Base-by-base conservation (phyloP, 2,888 invertebrate genomes). In the Tetragnatha montana region DNA sequence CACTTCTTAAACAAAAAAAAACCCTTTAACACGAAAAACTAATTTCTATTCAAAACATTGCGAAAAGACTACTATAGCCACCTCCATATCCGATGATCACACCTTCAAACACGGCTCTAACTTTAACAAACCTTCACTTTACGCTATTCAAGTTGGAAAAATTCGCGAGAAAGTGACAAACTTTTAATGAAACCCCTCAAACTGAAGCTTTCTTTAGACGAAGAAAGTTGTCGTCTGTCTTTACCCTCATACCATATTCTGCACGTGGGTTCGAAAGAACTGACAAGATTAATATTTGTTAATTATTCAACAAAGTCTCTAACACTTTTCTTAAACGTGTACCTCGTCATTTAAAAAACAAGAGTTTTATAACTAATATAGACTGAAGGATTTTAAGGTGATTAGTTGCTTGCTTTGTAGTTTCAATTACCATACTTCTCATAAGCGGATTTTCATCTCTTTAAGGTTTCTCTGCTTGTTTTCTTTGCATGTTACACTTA, bases 271-370 rank as follows among this genome's bases (percentile, higher is more conserved):
- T 50, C 19, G 50, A 76, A 76, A 76, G 76, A 50, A 76, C n/a
- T 50, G 76, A 50, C n/a, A 76, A 76, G 50, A 76, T 50, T 76
- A 76, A 76, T 76, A 76, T 76, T 76, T 50, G 50, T 50, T 76
- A 49, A 76, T 19, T 50, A 76, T 76, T 76, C 76, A 50, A 76
- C 76, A 76, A 50, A 76, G 49, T 19, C 50, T 76, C 49, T 14
- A 47, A 50, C 76, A 17, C 17, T 49, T 50, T 76, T 76, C n/a
- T n/a, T 14, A 60, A 12, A 60, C 60, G 60, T 60, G 60, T 60
- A 60, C 60, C 60, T 60, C 4, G 7, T 60, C 60, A 60, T 60
- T 60, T 17, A 12, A 60, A 60, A 60, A 60, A 60, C 60, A 60
- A 60, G 60, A 60, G 17, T 17, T 60, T 60, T 60, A 60, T 60